Base-by-base conservation (phyloP, 2,113 vertebrate genomes). In the Strix uralensis region DNA sequence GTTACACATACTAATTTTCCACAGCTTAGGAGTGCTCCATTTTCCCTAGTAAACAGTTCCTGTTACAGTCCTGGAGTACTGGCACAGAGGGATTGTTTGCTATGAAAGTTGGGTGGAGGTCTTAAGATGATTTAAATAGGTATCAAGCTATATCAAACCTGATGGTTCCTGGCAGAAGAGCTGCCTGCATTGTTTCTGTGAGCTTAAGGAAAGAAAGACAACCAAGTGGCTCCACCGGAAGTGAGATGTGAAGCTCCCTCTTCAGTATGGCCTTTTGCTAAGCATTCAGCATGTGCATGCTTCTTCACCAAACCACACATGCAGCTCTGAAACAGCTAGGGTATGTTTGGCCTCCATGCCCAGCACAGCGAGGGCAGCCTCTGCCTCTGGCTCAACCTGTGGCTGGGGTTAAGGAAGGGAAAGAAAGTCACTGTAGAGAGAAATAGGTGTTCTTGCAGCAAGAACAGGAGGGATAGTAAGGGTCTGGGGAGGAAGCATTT, bases 321-420 rank as follows among this genome's bases (percentile, higher is more conserved):
- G 3, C 20, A 86, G 46, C 25, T 88, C 81, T 69, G 38, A 42
- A 51, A 69, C 25, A 65, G 22, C 2, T 81, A 59, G 62, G 8
- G 19, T 27, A 4, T 0, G 0, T 9, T 12, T 15, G 73, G 34
- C 16, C 61, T 65, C 36, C 29, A 38, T 32, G 8, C 20, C 13
- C 2, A 3, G 5, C 65, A 54, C 52, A 72, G 66, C 0, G 0
- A 40, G 11, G 10, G 29, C 29, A 34, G 42, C 34, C 18, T 85
- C 46, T 74, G 65, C 46, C 78, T 29, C 51, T 55, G 38, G 20
- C 25, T 58, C 2, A 2, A 22, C 38, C 67, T n/a, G 9, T 69
- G 38, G 11, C 44, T 82, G 18, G 9, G 40, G 10, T 25, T 44
- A 30, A 80, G 38, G 34, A 90, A 66, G 6, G 18, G 16, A n/a